Evolutionary conservation across 2,797 vertebrate species (phyloP).

Genomic region (Poeciliopsis turneri): DNA sequence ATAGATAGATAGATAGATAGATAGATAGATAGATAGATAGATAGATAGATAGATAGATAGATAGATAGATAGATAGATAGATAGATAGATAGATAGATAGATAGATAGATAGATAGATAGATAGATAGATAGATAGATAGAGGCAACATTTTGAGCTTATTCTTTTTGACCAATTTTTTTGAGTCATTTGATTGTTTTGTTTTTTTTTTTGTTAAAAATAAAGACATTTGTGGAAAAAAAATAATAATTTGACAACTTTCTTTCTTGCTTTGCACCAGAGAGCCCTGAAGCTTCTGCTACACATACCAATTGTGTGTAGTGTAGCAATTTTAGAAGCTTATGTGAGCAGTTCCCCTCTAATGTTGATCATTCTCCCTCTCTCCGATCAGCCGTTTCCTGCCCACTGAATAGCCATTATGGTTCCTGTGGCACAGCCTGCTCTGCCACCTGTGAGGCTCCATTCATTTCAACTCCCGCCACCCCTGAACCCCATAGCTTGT

Average conservation of each 20-base stretch:
- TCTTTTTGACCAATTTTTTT: too few relatives aligned
- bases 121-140: not conserved
- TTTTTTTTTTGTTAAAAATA: too few relatives aligned
- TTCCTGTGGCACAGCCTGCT: constrained; percentile 70
- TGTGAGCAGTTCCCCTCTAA: constrained; percentile 15
- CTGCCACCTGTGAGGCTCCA: constrained; percentile 62
- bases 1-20: too few relatives aligned
- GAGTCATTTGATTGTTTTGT: too few relatives aligned
- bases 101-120: too few relatives aligned
- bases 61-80: not conserved
- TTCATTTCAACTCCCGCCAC: constrained; percentile 26
- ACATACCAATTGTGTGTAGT: not conserved
- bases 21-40: too few relatives aligned
- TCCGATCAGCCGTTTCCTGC: constrained; percentile 59
- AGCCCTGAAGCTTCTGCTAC: constrained; percentile 13
- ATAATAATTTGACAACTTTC: not conserved
- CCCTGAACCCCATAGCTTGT: constrained; percentile 44
- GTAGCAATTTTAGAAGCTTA: constrained; percentile 15
- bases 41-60: too few relatives aligned
- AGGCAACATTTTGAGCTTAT: too few relatives aligned
- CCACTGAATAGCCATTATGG: constrained; percentile 73
- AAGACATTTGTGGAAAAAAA: too few relatives aligned
- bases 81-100: not conserved
- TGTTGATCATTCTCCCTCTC: constrained; percentile 13
- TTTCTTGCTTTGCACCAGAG: constrained; percentile 10